Base-by-base conservation (phyloP, 2,888 invertebrate genomes). In the Orthosia gracilis region DNA sequence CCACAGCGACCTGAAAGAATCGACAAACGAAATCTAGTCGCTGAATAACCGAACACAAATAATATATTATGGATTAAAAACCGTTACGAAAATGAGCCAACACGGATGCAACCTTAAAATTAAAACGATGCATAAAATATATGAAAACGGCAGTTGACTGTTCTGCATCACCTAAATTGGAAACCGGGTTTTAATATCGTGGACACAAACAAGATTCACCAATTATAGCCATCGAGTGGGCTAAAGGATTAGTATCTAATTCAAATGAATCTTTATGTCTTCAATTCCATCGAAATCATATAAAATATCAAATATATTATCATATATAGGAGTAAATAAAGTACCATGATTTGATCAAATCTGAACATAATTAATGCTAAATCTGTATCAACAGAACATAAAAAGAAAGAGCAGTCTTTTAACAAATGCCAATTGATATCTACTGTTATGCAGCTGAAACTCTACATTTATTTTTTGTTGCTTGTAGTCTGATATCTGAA, bases 211-310 rank as follows among this genome's bases (percentile, higher is more conserved):
- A 86, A 88, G 91, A 89, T 90, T 86, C 81, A 84, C 91, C 91
- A 89, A 90, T 91, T 92, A 92, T 89, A 92, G 94, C 76, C 76
- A 84, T 77, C 69, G 83, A 88, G 93, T 94, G 93, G 94, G 94
- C 84, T 89, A 88, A 83, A 87, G 86, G 84, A 87, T 92, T 92
- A 90, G 87, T 87, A 87, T 86, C 81, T 75, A 75, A 83, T 59
- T 65, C 67, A 65, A 65, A 78, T 72, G 72, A 31, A 26, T 72
- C 54, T 57, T 9, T 54, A 73, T 18, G 23, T 63, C 23, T 57
- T 45, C n/a, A 31, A 47, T 21, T 50, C 21, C 13, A 52, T 63
- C 17, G 4, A 23, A 58, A 52, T 21, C n/a, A 13, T 13, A 17
- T 13, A 9, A 50, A 40, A n/a, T n/a, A n/a, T n/a, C n/a, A n/a